Conservation (phyloP, 2,113 vertebrate genomes). For the Cranoglanis bouderius region DNA sequence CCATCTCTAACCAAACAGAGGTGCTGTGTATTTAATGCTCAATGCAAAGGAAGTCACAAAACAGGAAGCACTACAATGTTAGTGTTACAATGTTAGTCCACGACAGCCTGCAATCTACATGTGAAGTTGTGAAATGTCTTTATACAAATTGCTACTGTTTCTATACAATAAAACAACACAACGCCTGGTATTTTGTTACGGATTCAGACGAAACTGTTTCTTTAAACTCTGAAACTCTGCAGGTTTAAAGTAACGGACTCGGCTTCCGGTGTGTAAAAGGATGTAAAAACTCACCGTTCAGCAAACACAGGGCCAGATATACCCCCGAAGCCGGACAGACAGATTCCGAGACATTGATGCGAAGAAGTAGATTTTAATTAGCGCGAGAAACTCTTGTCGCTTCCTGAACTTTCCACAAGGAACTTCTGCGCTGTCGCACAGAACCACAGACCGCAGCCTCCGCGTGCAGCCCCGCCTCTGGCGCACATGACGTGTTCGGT, state of each 20-base stretch:
- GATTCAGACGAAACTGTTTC: too few species aligned
- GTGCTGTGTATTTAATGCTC: neutral
- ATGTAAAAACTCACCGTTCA: conserved; percentile 44
- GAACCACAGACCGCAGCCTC: neutral
- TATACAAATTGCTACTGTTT: neutral
- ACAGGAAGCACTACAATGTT: conserved; percentile 70
- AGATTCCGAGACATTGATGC: conserved; percentile 14
- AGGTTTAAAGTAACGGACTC: neutral
- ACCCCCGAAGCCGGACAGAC: neutral
- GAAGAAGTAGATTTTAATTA: neutral
- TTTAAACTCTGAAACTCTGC: neutral
- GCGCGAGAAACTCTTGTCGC: neutral
- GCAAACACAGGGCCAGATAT: conserved; percentile 9
- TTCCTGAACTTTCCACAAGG: neutral
- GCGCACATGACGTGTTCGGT: neutral
- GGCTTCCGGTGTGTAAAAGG: neutral
- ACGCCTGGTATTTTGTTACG: neutral
- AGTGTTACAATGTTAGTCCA: neutral
- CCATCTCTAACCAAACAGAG: neutral
- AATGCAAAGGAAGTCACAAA: conserved; percentile 65
- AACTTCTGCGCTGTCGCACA: neutral
- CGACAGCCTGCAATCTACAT: neutral
- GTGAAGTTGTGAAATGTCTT: neutral
- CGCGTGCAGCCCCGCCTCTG: neutral
- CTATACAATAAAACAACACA: neutral